These are phyloP conservation scores for Molorchus minor DNA, from an alignment of 2,888 invertebrate genomes.

Conservation along the genomic window DNA sequence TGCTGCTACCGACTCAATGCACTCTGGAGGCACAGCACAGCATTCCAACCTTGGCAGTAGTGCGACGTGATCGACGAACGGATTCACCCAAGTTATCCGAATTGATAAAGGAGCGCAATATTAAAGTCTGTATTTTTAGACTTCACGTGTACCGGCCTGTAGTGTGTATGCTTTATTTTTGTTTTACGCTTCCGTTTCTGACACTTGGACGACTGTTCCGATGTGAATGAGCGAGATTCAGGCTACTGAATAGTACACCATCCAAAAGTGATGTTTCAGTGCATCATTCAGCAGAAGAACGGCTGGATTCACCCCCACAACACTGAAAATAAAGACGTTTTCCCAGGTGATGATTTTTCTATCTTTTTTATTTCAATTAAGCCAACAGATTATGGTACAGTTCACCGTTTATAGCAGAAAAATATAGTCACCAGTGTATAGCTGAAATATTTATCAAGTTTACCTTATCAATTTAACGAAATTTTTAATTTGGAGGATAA, in stretches of 20 bases:
- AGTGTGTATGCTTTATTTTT: conserved; percentile 48
- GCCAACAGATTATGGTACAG: no score
- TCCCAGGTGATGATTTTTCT: conserved; percentile 71
- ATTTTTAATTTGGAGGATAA: no score
- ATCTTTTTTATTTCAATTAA: no score
- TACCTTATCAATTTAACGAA: no score
- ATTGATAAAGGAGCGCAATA: conserved; percentile 15
- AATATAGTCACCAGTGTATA: no score
- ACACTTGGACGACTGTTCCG: conserved; percentile 24
- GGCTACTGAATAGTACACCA: conserved; percentile 11
- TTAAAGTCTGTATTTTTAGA: conserved; percentile 43
- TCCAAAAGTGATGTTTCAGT: conserved; percentile 76
- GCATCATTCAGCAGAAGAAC: conserved; percentile 81
- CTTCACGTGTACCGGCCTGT: conserved; percentile 44
- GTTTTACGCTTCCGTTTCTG: conserved; percentile 47
- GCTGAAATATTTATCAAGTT: no score
- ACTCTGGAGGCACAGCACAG: conserved; percentile 18
- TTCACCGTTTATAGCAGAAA: no score
- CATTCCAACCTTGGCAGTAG: conserved; percentile 21
- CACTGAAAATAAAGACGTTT: conserved; percentile 76
- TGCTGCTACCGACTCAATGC: conserved; percentile 23
- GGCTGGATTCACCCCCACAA: conserved; percentile 78
- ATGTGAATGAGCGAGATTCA: conserved; percentile 22
- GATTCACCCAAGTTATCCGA: not conserved
- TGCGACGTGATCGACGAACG: not conserved